Evolutionary conservation across 2,113 vertebrate species (phyloP).

Genomic region (Raja brachyura): DNA sequence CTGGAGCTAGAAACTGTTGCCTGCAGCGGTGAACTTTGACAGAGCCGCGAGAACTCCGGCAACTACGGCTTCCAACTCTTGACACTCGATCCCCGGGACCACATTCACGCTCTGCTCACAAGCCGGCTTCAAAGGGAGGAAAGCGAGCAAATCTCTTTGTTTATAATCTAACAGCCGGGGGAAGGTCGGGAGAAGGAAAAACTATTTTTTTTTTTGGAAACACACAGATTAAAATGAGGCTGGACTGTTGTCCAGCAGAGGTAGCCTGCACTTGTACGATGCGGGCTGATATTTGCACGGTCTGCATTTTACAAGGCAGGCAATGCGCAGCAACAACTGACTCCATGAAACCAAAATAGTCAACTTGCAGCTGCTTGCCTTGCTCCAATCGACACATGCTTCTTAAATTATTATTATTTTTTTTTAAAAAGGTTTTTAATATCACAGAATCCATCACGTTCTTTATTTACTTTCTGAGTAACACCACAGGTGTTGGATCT

Average conservation of each 20-base stretch:
- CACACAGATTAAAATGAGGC: background rate
- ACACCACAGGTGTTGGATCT: background rate
- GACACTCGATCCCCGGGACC: background rate
- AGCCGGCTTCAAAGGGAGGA: background rate
- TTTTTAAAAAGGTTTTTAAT: constrained; percentile 29
- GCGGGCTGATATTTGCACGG: background rate
- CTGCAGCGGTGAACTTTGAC: background rate
- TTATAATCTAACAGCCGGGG: background rate
- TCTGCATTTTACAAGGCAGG: background rate
- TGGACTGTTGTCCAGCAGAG: background rate
- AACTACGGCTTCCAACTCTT: background rate
- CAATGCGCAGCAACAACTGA: background rate
- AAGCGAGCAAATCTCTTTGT: too few species aligned
- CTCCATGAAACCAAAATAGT: constrained; percentile 22
- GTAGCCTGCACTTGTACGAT: background rate
- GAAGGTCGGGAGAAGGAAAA: background rate
- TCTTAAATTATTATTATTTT: background rate
- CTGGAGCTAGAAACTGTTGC: background rate
- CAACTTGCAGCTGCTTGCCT: background rate
- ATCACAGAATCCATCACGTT: background rate
- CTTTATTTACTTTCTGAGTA: constrained; percentile 19
- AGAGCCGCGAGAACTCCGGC: background rate
- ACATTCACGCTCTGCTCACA: background rate
- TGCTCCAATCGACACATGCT: background rate
- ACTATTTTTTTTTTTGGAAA: too few species aligned